Evolutionary conservation across 2,888 invertebrate genomes (phyloP), one percentile per base, ranked within the genome.

Genomic region (Syritta pipiens): DNA sequence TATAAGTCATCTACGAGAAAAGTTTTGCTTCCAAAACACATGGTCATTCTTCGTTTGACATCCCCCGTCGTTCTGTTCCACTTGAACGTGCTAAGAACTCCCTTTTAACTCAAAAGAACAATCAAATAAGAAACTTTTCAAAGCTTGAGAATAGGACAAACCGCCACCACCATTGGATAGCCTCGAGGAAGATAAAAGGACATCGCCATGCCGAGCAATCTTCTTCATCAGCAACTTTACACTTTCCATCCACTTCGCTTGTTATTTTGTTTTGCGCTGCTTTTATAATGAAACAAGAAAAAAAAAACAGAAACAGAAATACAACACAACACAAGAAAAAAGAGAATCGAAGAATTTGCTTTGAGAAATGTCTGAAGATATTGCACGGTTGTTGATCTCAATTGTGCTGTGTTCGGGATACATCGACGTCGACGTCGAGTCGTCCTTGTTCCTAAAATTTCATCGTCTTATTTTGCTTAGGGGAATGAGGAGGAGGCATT

Each of bases 351-450:
- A 57, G 42, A 32, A 65, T 59, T 32, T 42, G 24, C 24, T 40
- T 55, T 30, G 14, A 55, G 22, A 28, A 26, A 72, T 57, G 32
- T 63, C 48, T 72, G 55, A 57, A 51, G 65, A 51, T 42, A 65
- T 65, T 49, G 57, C 22, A 22, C 35, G 57, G 72, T 65, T 57
- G 65, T 65, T 74, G 65, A 44, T 57, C 65, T 74, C 65, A 49
- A 49, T 74, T 49, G 46, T 57, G 59, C 65, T 74, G 57, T 57
- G 26, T 28, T 28, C 28, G 37, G 19, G 19, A 35, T 35, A 9
- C 19, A 40, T 17, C 5, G 3, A 32, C 19, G 37, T 46, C 46
- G 48, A 71, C 44, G 46, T 37, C 7, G 3, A 37, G n/a, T n/a
- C 46, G 28, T 46, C 35, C 46, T 53, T 26, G 30, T 48, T 46